Percentiles rank a stretch among this genome's conserved stretches.
phyloP scores from a whole-genome alignment of 1,140 invertebrate species.

The Ceratosolen fusciceps region DNA sequence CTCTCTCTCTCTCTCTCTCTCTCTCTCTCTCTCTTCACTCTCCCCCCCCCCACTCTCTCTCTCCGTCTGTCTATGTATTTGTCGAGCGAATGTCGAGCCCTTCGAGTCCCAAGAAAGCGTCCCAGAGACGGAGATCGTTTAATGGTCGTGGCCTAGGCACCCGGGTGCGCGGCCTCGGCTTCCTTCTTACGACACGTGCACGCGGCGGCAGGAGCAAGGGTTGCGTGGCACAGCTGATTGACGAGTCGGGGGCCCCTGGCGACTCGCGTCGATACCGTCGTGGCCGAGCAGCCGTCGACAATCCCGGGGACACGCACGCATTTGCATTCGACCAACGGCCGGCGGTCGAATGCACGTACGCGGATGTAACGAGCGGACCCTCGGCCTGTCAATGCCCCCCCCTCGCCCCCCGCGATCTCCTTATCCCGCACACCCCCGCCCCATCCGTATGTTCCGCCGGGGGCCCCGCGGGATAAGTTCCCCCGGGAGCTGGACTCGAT shows the following conservation, averaged over 20 bases:
- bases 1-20: neutral
- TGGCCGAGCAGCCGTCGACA: neutral
- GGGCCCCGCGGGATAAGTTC: too few relatives aligned
- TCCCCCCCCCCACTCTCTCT: neutral
- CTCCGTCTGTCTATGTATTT: too few relatives aligned
- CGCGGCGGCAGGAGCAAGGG: neutral
- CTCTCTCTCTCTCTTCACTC: neutral
- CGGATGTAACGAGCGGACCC: constrained; percentile 9
- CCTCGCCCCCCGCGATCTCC: neutral
- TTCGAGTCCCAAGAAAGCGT: too few relatives aligned
- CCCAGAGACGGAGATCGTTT: too few relatives aligned
- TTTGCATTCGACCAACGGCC: neutral
- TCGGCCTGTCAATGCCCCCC: neutral
- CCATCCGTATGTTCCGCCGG: neutral
- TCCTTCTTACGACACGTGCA: neutral
- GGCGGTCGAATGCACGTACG: neutral
- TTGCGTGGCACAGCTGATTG: constrained; percentile 4
- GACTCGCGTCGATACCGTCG: neutral
- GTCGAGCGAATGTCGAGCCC: too few relatives aligned
- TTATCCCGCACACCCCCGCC: neutral
- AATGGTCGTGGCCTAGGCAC: neutral
- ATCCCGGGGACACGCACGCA: constrained; percentile 1
- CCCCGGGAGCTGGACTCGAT: neutral
- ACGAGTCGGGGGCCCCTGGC: neutral
- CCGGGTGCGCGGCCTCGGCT: too few relatives aligned